Base-by-base conservation (phyloP, 2,113 vertebrate species). In the Corydoras maculifer region DNA sequence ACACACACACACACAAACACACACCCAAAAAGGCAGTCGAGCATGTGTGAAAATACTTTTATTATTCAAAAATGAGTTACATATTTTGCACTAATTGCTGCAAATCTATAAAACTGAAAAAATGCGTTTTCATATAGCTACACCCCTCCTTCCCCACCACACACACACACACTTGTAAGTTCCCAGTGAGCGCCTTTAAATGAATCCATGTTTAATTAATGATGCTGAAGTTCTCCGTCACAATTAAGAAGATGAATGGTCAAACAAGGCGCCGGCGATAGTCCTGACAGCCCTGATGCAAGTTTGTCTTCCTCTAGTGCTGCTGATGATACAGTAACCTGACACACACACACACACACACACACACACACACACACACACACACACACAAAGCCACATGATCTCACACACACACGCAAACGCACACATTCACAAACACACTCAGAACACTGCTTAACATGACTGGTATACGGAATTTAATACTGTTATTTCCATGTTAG, bases 231-330 rank as follows among this genome's bases (percentile, higher is more conserved):
- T 88, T 88, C 93, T 93, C 93, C 94, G 93, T 94, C 93, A 95
- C 93, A 91, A 94, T 97, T 94, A 93, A 91, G 91, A 92, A 95
- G 94, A 97, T 94, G 93, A 93, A 95, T 92, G 91, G 91, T 91
- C 91, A 94, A 94, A 97, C 93, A 92, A 95, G 94, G 87, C 86
- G 87, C 90, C 89, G 89, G 91, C 91, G 93, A 95, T 92, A 93
- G 93, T 89, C 91, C 93, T 95, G 93, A 96, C 94, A 96, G 91
- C 88, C 89, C 89, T 92, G 93, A 94, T 94, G 90, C 85, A 88
- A 92, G 93, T 92, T 92, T 91, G 83, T 76, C 82, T 85, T 75
- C 89, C 91, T 84, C 84, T 84, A 86, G 89, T 89, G 86, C 86
- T 88, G 81, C 82, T 81, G 81, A 86, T 91, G 89, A 90, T 88